A percentile compares a stretch with the other conserved stretches of the same genome.
These are phyloP conservation scores for Oryzias melastigma DNA, from an alignment of 2,113 vertebrate species.

Conservation along the genomic window DNA sequence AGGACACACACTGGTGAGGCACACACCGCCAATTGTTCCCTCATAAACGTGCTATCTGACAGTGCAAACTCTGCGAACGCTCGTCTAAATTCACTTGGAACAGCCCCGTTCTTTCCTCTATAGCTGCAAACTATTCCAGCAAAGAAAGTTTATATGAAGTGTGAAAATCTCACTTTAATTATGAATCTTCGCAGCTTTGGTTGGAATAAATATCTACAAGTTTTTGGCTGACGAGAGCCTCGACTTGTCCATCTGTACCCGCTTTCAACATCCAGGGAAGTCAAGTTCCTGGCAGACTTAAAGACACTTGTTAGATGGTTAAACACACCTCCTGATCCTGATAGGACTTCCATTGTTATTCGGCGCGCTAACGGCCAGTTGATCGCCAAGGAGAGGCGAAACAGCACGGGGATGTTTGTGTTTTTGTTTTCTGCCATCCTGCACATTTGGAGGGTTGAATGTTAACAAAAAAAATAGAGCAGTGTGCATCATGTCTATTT, in stretches of 20 bases:
- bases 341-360: constrained; percentile 31
- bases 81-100: constrained; percentile 48
- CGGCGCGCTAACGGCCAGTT: constrained; percentile 34
- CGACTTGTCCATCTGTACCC: constrained; percentile 64
- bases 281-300: constrained; percentile 47
- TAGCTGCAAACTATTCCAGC: constrained; percentile 37
- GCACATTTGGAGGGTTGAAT: constrained; percentile 17
- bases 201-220: constrained; percentile 57
- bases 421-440: constrained; percentile 30
- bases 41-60: constrained; percentile 32
- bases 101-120: constrained; percentile 47
- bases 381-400: constrained; percentile 22
- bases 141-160: constrained; percentile 61
- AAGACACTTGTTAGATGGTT: constrained; percentile 29
- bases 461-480: constrained; percentile 29
- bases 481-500: constrained; percentile 48
- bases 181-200: constrained; percentile 71
- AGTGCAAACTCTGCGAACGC: constrained; percentile 21
- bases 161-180: constrained; percentile 74
- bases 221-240: constrained; percentile 57
- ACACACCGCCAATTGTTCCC: constrained; percentile 7
- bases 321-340: constrained; percentile 40
- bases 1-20: constrained; percentile 95
- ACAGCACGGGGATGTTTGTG: constrained; percentile 24
- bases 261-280: constrained; percentile 61